Percentiles rank a stretch among this genome's conserved stretches.
Evolutionary conservation across 2,888 invertebrate species (phyloP).

Genomic region (Trachelus troglodyta): DNA sequence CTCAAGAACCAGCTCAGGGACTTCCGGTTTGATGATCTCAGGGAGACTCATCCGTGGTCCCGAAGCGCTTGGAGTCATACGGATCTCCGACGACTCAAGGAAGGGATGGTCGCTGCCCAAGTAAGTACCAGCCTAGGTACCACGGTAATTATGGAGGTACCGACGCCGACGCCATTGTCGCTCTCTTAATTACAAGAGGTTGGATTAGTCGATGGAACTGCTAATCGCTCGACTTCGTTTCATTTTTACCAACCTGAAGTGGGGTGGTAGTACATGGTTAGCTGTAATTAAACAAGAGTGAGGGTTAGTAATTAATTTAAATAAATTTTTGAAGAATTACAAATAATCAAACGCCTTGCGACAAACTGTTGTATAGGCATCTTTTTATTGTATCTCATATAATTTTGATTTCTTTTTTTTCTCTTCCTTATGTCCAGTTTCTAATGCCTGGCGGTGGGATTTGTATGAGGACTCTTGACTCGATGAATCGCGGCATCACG

Average conservation of each 20-base stretch:
- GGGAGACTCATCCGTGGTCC: slow-evolving; percentile 78
- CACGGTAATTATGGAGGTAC: background rate
- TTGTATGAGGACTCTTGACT: background rate
- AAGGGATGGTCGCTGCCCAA: slow-evolving; percentile 83
- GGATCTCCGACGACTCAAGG: slow-evolving; percentile 78
- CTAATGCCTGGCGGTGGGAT: background rate
- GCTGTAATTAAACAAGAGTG: background rate
- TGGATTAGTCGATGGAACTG: background rate
- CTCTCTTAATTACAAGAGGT: background rate
- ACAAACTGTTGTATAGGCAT: background rate
- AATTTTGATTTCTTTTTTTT: background rate
- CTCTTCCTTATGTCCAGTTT: background rate
- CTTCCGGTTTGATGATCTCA: slow-evolving; percentile 79
- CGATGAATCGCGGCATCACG: background rate
- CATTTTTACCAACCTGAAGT: background rate
- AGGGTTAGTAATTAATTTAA: background rate
- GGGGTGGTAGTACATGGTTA: background rate
- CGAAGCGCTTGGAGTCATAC: slow-evolving; percentile 83
- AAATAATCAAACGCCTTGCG: background rate
- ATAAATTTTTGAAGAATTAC: background rate
- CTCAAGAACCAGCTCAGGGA: slow-evolving; percentile 88
- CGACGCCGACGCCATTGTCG: background rate
- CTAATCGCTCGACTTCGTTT: background rate
- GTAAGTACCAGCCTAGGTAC: slow-evolving; percentile 64
- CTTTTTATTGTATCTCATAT: background rate